Conservation (phyloP, 2,113 vertebrate species). For the Pelodiscus sinensis region DNA sequence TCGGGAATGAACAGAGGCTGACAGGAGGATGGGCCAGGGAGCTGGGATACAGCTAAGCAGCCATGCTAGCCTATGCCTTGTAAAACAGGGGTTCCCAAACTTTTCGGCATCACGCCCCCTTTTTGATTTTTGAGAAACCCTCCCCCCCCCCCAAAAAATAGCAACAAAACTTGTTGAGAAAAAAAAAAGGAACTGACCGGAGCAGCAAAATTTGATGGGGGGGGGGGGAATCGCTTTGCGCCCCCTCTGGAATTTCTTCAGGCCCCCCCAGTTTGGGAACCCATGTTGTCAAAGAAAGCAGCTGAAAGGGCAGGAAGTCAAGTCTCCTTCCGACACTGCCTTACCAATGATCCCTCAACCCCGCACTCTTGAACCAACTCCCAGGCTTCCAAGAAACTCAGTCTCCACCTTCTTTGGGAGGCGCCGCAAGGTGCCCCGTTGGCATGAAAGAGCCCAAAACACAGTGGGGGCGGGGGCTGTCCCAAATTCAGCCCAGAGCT, state of each 20-base stretch:
- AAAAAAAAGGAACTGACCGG: too few species aligned
- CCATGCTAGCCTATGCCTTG: rapidly evolving
- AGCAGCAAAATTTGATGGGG: too few species aligned
- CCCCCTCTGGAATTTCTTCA: too few species aligned
- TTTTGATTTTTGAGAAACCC: too few species aligned
- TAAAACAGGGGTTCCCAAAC: too few species aligned
- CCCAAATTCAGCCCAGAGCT: neutral
- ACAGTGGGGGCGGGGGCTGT: too few species aligned
- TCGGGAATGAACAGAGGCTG: neutral
- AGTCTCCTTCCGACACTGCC: neutral
- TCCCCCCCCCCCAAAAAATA: too few species aligned
- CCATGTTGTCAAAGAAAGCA: neutral
- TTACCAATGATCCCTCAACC: neutral
- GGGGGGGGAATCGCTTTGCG: too few species aligned
- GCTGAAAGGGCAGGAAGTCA: neutral
- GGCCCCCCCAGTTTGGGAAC: too few species aligned
- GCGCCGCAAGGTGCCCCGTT: neutral
- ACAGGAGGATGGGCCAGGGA: neutral
- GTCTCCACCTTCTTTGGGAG: neutral
- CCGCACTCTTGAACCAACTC: neutral
- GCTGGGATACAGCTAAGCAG: neutral
- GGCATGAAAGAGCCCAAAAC: neutral
- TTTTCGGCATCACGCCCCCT: too few species aligned
- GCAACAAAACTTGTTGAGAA: too few species aligned
- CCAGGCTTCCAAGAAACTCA: neutral